phyloP scores from a whole-genome alignment of 2,888 invertebrate species.

The Ornithoptera priamus region DNA sequence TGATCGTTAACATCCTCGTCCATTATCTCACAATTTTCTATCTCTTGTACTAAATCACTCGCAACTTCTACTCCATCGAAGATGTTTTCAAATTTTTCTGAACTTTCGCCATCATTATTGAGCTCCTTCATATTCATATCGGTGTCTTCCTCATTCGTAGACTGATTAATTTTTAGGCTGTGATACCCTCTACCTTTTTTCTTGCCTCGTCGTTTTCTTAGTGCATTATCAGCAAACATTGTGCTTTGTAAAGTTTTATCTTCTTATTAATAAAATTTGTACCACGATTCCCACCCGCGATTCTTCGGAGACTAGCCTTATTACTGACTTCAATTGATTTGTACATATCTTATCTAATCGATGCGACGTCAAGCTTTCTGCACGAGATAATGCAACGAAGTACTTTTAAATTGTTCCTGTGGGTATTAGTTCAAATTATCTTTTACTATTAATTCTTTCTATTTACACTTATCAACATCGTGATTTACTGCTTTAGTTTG shows the following conservation, averaged over 20 bases:
- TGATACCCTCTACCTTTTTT: constrained; percentile 13
- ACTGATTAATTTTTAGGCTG: constrained; percentile 10
- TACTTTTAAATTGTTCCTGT: not conserved
- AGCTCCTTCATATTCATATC: constrained; percentile 16
- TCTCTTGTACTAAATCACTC: not conserved
- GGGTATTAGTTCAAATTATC: not conserved
- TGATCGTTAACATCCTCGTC: constrained; percentile 16
- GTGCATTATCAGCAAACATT: constrained; percentile 4
- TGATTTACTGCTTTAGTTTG: too few relatives aligned
- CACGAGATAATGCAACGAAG: constrained; percentile 13
- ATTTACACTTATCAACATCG: too few relatives aligned
- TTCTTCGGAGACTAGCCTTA: constrained; percentile 16
- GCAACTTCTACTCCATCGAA: not conserved
- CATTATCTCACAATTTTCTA: constrained; percentile 4
- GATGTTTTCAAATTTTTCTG: not conserved
- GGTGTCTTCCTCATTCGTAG: constrained; percentile 4
- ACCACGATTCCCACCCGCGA: constrained; percentile 2
- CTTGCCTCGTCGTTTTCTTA: constrained; percentile 23
- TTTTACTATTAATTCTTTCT: too few relatives aligned
- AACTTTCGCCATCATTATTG: constrained; percentile 13
- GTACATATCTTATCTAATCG: constrained; percentile 27
- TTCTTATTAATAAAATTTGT: constrained; percentile 2
- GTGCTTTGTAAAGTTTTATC: constrained; percentile 6
- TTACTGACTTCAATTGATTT: constrained; percentile 25
- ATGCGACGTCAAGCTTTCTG: constrained; percentile 17